A percentile compares a stretch with the other conserved stretches of the same genome.
phyloP scores from a whole-genome alignment of 2,888 invertebrate species.

The Coecobrya sp. region DNA sequence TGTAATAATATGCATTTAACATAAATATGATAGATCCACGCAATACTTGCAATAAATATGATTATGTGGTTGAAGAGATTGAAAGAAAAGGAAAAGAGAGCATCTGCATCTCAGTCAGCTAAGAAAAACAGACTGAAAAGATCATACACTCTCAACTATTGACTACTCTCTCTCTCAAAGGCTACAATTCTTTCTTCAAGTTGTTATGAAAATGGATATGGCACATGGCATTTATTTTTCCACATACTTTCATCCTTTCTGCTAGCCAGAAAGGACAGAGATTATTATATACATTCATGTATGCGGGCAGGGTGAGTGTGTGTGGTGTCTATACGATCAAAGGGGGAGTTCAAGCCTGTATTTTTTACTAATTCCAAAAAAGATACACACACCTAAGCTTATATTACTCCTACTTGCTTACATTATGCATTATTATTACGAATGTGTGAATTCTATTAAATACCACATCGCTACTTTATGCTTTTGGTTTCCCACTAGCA shows the following conservation, averaged over 20 bases:
- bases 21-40: conserved; percentile 72
- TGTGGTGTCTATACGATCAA: conserved; percentile 1
- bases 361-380: conserved; percentile 19
- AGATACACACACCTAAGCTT: neutral
- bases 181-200: conserved; percentile 65
- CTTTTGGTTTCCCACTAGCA: neutral
- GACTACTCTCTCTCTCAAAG: neutral
- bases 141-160: neutral
- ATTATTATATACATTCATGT: neutral
- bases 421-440: conserved; percentile 27
- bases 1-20: conserved; percentile 71
- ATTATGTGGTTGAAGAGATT: conserved; percentile 54
- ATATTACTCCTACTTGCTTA: too few relatives aligned
- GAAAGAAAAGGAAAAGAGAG: conserved; percentile 48
- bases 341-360: conserved; percentile 24
- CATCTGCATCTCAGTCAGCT: conserved; percentile 37
- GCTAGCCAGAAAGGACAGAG: too few relatives aligned
- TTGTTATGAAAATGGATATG: conserved; percentile 61
- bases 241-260: neutral
- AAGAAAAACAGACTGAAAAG: conserved; percentile 36
- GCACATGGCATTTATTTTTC: conserved; percentile 51
- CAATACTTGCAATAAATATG: conserved; percentile 49
- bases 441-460: conserved; percentile 42
- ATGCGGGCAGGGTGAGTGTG: neutral
- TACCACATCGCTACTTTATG: neutral